Base-by-base conservation (phyloP, 37 sponge, comb jelly and placozoan genomes). In the Spongilla lacustris region DNA sequence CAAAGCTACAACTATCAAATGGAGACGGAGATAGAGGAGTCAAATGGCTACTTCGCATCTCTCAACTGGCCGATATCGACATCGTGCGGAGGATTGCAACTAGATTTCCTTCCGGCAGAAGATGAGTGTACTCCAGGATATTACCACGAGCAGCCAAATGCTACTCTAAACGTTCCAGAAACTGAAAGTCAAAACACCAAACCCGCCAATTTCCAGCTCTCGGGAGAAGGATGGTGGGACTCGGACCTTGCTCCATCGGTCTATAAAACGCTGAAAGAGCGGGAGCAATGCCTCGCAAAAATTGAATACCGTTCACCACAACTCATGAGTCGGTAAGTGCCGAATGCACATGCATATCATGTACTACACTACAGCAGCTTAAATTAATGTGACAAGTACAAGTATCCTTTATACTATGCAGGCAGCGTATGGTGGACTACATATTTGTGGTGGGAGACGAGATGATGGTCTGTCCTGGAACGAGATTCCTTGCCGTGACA, bases 341-440 rank as follows among this genome's bases (percentile, higher is more conserved):
- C n/a, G n/a, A n/a, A n/a, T n/a, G n/a, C n/a, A n/a, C n/a, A n/a
- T n/a, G 41, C 6, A 41, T 41, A 9, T 41, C 6, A 41, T 41
- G 3, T 41, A 41, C 41, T n/a, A n/a, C n/a, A n/a, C n/a, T n/a
- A n/a, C n/a, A n/a, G n/a, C n/a, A n/a, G n/a, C n/a, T n/a, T n/a
- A n/a, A n/a, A n/a, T n/a, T n/a, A 41, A 6, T 3, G 3, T 6
- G 41, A 41, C 41, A 41, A 9, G 41, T 41, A 9, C 6, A 41
- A 9, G 6, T 83, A 29, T n/a, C n/a, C n/a, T n/a, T n/a, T n/a
- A n/a, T n/a, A n/a, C n/a, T n/a, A n/a, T n/a, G n/a, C 48, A 88
- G 93, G 41, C 36, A 72, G 21, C 78, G 84, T 68, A 58, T 95
- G 21, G 95, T 91, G 66, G 92, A 95, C 68, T 95, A 83, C 86